Evolutionary conservation across 2,797 vertebrate genomes (phyloP).

Genomic region (Sorex maritimensis): DNA sequence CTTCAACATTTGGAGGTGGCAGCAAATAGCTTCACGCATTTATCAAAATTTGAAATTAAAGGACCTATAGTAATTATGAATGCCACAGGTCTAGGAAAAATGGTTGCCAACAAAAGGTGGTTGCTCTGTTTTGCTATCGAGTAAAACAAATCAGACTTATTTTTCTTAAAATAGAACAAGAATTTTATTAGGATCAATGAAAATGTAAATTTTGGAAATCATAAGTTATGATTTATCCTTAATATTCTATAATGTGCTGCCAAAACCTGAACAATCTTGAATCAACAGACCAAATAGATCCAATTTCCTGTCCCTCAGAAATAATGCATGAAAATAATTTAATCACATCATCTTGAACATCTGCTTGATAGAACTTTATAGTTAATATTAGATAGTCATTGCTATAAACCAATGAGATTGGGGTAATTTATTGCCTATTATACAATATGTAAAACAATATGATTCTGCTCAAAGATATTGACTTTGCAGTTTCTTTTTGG

Average conservation of each 20-base stretch:
- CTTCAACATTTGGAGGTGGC: not conserved
- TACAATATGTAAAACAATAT: not conserved
- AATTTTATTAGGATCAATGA: not conserved
- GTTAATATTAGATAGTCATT: too few relatives aligned
- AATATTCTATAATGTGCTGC: not conserved
- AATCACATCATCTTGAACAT: too few relatives aligned
- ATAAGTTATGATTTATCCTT: not conserved
- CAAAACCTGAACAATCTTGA: not conserved
- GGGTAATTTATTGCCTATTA: not conserved
- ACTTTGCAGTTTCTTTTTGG: not conserved
- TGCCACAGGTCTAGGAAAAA: not conserved
- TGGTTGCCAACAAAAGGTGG: not conserved
- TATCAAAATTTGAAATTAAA: conserved; percentile 6
- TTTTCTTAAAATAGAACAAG: not conserved
- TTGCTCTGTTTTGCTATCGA: not conserved
- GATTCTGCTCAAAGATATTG: not conserved
- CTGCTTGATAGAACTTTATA: too few relatives aligned
- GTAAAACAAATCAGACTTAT: not conserved
- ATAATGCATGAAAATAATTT: too few relatives aligned
- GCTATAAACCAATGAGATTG: too few relatives aligned
- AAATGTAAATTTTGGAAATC: conserved; percentile 6
- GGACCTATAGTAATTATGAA: not conserved
- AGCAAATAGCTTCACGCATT: not conserved
- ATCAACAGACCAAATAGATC: too few relatives aligned
- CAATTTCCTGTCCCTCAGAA: too few relatives aligned